Evolutionary conservation across 2,113 vertebrate species (phyloP), one percentile per base, ranked within the genome.

Genomic region (Pyrgilauda ruficollis): DNA sequence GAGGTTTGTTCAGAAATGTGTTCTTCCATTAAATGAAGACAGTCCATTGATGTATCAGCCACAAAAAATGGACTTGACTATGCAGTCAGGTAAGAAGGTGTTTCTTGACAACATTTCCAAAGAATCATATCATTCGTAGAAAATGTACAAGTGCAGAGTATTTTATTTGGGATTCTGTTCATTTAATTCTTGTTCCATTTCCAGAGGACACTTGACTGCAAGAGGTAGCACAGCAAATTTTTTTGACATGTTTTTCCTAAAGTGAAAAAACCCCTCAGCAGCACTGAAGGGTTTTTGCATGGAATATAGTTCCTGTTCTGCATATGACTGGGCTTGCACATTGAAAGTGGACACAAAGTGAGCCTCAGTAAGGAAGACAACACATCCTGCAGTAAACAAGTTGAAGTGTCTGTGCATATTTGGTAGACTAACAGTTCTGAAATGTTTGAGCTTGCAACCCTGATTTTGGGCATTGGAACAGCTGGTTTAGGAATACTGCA

Each of bases 1-100:
- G 97, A 98, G 98, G 95, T 98, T 98, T 96, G 98, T 98, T 97
- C 98, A 98, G 96, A 98, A 98, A 97, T 98, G 98, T 93, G 97
- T 98, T 96, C 98, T 98, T 98, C 98, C 98, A 87, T 97, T 98
- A 97, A 98, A 98, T 94, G 98, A 98, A 97, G 98, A 98, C 83
- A 97, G 96, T 96, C 96, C 98, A 23, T 96, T 98, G 97, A 98
- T 98, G 95, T 98, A 98, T 97, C 98, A 98, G 44, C 98, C 98
- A 70, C 97, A 98, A 96, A 98, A 97, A 97, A 98, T 98, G 98
- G 98, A 98, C 97, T 96, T 99, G 97, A 97, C 97, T 97, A 97
- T 98, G 98, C 97, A 98, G 94, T 98, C 98, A 97, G 99, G 99
- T 99, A 98, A 98, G 98, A 95, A 63, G 73, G 63, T 64, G 80